Base-by-base conservation (phyloP, 2,113 vertebrate genomes). In the Tor tambroides region DNA sequence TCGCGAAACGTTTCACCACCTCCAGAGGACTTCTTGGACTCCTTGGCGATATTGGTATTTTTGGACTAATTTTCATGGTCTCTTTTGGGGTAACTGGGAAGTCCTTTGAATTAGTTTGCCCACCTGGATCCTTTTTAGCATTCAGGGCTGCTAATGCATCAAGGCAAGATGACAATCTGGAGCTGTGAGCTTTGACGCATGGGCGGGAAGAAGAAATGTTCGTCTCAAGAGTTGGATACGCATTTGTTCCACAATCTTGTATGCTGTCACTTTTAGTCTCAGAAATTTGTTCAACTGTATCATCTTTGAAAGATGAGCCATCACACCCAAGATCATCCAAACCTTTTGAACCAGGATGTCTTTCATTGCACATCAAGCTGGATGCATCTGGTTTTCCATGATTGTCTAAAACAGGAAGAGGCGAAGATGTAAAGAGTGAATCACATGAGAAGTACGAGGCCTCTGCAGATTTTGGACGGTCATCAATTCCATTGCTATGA, bases 21-120 rank as follows among this genome's bases (percentile, higher is more conserved):
- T 98, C 97, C 15, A 97, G 92, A 17, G 97, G 98, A 92, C 98
- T 99, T 85, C 95, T 94, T 56, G 97, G 97, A 89, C 97, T 98
- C 93, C 93, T 96, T 88, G 98, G 98, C 0, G 97, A 99, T 91
- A 97, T 95, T 85, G 96, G 95, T 92, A 97, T 95, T 92, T 96
- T 97, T 81, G 97, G 95, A 89, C 95, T 97, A 51, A 94, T 94
- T 92, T 96, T 98, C 0, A 83, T 86, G 67, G 88, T 92, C 0
- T 98, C 96, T 91, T 93, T 97, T 3, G 93, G 91, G 83, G 93
- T 77, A 2, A 87, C 91, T 19, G 92, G 81, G 1, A 94, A 87
- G 6, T 97, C 96, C 92, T 92, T 96, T 65, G 90, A 61, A 85
- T 92, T 91, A 2, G 87, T 86, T 84, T 92, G 94, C 61, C 96